Evolutionary conservation across 2,888 invertebrate species (phyloP).

Genomic region (Creontiades dilutus): DNA sequence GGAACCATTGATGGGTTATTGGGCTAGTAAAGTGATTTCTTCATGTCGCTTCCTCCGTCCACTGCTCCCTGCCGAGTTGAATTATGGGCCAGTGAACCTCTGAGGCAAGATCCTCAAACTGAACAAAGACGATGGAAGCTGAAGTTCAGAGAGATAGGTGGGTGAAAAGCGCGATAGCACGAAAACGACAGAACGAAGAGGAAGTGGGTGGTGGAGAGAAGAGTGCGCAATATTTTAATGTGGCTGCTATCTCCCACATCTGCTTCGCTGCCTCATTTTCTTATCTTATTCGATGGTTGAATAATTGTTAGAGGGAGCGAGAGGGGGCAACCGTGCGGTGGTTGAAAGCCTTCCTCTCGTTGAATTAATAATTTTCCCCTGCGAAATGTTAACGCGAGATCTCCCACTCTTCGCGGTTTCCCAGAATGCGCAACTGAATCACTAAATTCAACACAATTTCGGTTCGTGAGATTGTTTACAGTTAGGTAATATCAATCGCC

Average conservation of each 20-base stretch:
- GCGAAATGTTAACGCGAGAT: neutral
- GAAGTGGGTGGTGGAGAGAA: neutral
- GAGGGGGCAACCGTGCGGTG: neutral
- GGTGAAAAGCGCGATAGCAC: neutral
- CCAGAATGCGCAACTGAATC: too few species aligned
- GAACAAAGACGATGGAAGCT: conserved; percentile 6
- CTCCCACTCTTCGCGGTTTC: neutral
- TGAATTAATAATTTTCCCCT: conserved; percentile 18
- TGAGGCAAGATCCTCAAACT: neutral
- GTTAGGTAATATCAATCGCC: too few species aligned
- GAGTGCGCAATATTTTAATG: conserved; percentile 13
- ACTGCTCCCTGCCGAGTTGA: neutral
- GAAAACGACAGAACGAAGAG: neutral
- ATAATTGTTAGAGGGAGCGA: conserved; percentile 45
- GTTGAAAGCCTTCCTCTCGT: neutral
- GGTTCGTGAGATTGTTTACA: too few species aligned
- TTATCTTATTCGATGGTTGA: conserved; percentile 50
- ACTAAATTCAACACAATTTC: too few species aligned
- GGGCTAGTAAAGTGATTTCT: too few species aligned
- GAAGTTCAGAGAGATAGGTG: conserved; percentile 7
- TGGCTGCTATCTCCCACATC: conserved; percentile 43
- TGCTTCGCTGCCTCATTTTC: conserved; percentile 56
- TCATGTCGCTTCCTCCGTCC: neutral
- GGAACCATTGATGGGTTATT: too few species aligned
- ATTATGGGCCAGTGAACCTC: neutral